Base-by-base conservation (phyloP, 2,113 vertebrate species). In the Leucopsar rothschildi region DNA sequence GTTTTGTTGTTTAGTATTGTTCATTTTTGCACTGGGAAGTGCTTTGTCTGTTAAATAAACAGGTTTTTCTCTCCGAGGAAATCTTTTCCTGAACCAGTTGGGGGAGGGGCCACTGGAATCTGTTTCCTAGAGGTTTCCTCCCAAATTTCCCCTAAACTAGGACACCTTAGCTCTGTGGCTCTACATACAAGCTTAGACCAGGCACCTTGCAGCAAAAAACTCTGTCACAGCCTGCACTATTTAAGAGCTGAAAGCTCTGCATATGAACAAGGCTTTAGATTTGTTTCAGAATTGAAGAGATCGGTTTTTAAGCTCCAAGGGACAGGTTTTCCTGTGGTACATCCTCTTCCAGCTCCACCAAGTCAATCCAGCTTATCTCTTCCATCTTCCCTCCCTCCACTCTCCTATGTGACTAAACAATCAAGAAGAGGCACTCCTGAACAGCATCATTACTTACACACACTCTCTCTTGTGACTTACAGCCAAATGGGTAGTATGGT, bases 401-500 rank as follows among this genome's bases (percentile, higher is more conserved):
- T 44, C 61, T 59, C 40, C 15, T 33, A 25, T 6, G 20, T 35
- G 42, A 82, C n/a, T 0, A 1, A 78, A 10, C 10, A 82, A 24
- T 4, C 5, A 63, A 52, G 23, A 45, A 64, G 35, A 71, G 35
- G 21, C 15, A 42, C 16, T 24, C 39, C 14, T 49, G 35, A 75
- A 45, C 31, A 79, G 39, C 24, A 49, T 18, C 16, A 9, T 27
- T 16, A 64, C 28, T 68, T 29, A 53, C 28, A 56, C 29, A 29
- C 2, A 2, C 0, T 1, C 2, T 0, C 23, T 7, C 10, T 22
- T 18, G 17, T 16, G 31, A 50, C 39, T 66, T 42, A 23, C 5
- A 60, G 49, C 7, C 39, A 57, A n/a, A 44, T 12, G 40, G 21
- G 22, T 7, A 69, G 14, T 8, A 21, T 2, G 4, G 20, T 35